A percentile compares a stretch with the other conserved stretches of the same genome.
These are phyloP conservation scores for Linyphia triangularis DNA, from an alignment of 2,888 invertebrate species.

Conservation along the genomic window DNA sequence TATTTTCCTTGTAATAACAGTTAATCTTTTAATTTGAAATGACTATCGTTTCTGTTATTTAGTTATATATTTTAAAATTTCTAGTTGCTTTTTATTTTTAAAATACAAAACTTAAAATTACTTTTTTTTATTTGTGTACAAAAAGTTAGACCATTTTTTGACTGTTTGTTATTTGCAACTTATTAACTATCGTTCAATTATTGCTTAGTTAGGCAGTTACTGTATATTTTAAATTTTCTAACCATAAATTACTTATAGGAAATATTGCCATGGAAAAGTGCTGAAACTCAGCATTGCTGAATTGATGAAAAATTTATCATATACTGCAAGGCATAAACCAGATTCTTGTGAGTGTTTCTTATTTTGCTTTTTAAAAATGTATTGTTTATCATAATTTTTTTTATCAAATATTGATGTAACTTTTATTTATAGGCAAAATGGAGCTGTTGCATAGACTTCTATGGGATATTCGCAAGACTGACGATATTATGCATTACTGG, in stretches of 20 bases:
- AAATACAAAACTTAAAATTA: no score
- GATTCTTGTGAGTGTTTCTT: constrained; percentile 31
- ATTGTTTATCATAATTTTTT: neutral
- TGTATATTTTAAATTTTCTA: no score
- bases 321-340: constrained; percentile 29
- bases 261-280: constrained; percentile 60
- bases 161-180: no score
- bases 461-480: constrained; percentile 78
- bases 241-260: constrained; percentile 53
- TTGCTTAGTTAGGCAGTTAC: no score
- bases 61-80: no score
- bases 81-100: no score
- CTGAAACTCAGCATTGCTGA: constrained; percentile 40
- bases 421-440: constrained; percentile 76
- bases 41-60: no score
- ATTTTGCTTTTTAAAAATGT: neutral
- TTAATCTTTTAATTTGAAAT: no score
- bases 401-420: neutral
- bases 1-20: no score
- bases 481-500: constrained; percentile 76
- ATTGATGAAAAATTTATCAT: constrained; percentile 51
- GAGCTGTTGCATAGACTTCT: constrained; percentile 78
- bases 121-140: no score
- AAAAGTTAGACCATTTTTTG: no score
- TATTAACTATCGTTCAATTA: no score